Conservation (phyloP, 2,888 invertebrate genomes). For the Orthonevra nobilis region DNA sequence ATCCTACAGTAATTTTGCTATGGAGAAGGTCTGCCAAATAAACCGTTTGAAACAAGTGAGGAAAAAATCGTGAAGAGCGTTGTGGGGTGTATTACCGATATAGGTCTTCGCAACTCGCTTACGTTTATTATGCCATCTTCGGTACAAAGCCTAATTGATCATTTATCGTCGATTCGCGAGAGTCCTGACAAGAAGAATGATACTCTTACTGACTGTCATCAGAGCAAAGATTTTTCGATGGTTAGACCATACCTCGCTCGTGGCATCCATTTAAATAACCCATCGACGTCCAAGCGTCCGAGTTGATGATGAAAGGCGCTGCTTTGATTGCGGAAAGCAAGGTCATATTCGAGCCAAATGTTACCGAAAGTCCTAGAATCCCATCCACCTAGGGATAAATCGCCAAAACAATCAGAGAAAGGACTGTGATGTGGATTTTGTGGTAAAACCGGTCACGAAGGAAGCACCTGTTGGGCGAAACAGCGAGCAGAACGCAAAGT, state of each 20-base stretch:
- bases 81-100: background rate
- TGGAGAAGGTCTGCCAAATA: conserved; percentile 1
- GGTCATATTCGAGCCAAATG: conserved; percentile 44
- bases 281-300: conserved; percentile 7
- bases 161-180: conserved; percentile 3
- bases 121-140: conserved; percentile 1
- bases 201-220: background rate
- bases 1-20: background rate
- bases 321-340: conserved; percentile 21
- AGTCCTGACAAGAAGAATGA: background rate
- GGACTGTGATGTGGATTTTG: conserved; percentile 35
- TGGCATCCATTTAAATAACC: background rate
- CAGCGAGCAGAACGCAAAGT: conserved; percentile 36
- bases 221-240: background rate
- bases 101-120: background rate
- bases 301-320: conserved; percentile 40
- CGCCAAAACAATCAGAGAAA: background rate
- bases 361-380: conserved; percentile 2
- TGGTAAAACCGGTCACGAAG: conserved; percentile 50
- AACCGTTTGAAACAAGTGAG: conserved; percentile 29
- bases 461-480: conserved; percentile 51
- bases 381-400: background rate
- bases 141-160: background rate
- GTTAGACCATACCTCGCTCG: background rate
- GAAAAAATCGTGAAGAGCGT: conserved; percentile 2